A percentile compares a stretch with the other conserved stretches of the same genome.
Evolutionary conservation across 2,113 vertebrate species (phyloP).

Genomic region (Dendrocopos noguchii): DNA sequence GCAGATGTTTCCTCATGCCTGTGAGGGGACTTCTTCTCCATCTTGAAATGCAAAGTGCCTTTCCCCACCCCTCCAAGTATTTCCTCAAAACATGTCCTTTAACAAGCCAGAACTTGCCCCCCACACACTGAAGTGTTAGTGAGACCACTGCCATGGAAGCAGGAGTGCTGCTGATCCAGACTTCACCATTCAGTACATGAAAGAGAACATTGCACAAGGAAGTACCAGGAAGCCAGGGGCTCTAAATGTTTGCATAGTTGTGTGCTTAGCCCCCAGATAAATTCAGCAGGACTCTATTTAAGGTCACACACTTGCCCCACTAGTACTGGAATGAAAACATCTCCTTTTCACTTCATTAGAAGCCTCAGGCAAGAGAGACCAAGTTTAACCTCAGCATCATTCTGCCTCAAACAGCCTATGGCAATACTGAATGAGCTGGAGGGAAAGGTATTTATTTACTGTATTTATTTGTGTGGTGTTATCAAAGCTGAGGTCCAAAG

Average conservation of each 20-base stretch:
- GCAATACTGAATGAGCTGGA: not conserved
- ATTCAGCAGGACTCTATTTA: not conserved
- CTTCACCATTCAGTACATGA: not conserved
- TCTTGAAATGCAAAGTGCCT: not conserved
- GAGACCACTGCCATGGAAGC: not conserved
- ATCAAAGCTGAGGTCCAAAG: not conserved
- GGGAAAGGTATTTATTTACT: not conserved
- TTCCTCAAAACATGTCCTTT: not conserved
- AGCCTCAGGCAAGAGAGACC: conserved; percentile 4
- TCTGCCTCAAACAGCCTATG: not conserved
- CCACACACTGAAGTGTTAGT: not conserved
- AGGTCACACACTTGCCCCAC: not conserved
- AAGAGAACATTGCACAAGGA: not conserved
- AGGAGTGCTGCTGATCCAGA: not conserved
- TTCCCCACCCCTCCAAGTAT: not conserved
- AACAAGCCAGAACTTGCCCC: not conserved
- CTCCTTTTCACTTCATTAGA: not conserved
- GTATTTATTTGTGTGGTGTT: not conserved
- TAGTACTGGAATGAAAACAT: not conserved
- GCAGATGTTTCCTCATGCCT: not conserved
- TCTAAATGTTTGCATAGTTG: not conserved
- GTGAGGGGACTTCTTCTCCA: not conserved
- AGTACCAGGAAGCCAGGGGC: not conserved
- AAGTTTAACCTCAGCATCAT: not conserved
- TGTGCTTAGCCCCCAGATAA: not conserved